Evolutionary conservation across 2,888 invertebrate species (phyloP), one percentile per base, ranked within the genome.

Genomic region (Mesochorus sp.): DNA sequence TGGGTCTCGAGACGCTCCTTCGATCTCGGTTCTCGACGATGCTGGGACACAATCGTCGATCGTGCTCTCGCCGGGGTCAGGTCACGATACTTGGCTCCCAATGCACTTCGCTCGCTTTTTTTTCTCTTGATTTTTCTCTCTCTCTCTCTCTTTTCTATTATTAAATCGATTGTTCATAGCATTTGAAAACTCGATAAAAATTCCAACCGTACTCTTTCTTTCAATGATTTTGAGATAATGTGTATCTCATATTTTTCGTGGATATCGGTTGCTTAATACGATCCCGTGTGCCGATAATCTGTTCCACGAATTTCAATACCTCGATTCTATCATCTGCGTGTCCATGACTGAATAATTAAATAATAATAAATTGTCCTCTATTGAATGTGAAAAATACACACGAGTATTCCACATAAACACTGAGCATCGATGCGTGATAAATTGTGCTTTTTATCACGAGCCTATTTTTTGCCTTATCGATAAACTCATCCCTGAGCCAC

Each of bases 31-130:
- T 19, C 57, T 57, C 61, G 44, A 3, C 21, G 78, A 79, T 42
- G 55, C 31, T 19, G 66, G 61, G 76, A 80, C n/a, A n/a, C 70
- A 70, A 78, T 67, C 80, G 79, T 74, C 83, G 82, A 82, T 83
- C 85, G 82, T 82, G 71, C 71, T 57, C 24, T 47, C 17, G 12
- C 28, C 2, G 83, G 80, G 83, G 84, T 86, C 85, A 67, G 85
- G 85, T 86, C 86, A 81, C 80, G 85, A 82, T 83, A 83, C 83
- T 83, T 83, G 84, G 79, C 81, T 82, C 80, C 71, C 51, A 10
- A n/a, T 12, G 28, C 28, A 1, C 28, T 24, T 14, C 21, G n/a
- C 12, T 47, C 0, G 10, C 26, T n/a, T 44, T 0, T 44, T n/a
- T 14, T 14, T 2, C 0, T 44, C 14, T 26, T 42, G 14, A 24